phyloP scores from a whole-genome alignment of 2,888 invertebrate genomes.

The Drosophila diplacantha region DNA sequence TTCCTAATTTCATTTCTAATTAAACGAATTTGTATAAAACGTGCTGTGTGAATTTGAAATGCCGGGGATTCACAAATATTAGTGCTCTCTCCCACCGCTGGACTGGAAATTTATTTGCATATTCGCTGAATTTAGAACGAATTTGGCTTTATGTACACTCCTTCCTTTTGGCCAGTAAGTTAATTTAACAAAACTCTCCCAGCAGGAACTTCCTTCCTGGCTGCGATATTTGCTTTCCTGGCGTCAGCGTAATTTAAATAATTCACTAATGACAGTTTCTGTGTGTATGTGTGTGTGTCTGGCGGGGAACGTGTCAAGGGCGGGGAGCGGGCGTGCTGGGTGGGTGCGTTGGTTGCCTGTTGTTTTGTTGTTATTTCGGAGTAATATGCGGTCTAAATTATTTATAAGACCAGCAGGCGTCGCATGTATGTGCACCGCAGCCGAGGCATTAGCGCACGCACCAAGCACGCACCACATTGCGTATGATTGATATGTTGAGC shows the following conservation, averaged over 20 bases:
- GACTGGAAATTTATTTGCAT: constrained; percentile 11
- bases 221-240: constrained; percentile 49
- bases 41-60: constrained; percentile 7
- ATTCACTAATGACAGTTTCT: constrained; percentile 65
- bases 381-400: constrained; percentile 53
- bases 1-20: constrained; percentile 9
- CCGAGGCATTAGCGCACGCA: constrained; percentile 41
- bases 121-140: constrained; percentile 21
- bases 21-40: constrained; percentile 10
- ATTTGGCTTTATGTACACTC: constrained; percentile 10
- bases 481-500: constrained; percentile 70
- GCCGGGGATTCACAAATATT: constrained; percentile 7
- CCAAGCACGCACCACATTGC: constrained; percentile 55
- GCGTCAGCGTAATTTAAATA: constrained; percentile 57
- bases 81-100: neutral
- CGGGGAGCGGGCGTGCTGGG: neutral
- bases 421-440: constrained; percentile 37
- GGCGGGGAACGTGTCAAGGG: constrained; percentile 22
- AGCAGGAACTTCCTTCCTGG: constrained; percentile 31
- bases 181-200: constrained; percentile 57
- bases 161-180: constrained; percentile 26
- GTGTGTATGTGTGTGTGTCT: constrained; percentile 1
- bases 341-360: neutral
- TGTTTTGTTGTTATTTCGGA: constrained; percentile 35
- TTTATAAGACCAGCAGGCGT: constrained; percentile 62